Evolutionary conservation across 1,140 invertebrate genomes (phyloP), one percentile per base, ranked within the genome.

Genomic region (Mercenaria mercenaria): DNA sequence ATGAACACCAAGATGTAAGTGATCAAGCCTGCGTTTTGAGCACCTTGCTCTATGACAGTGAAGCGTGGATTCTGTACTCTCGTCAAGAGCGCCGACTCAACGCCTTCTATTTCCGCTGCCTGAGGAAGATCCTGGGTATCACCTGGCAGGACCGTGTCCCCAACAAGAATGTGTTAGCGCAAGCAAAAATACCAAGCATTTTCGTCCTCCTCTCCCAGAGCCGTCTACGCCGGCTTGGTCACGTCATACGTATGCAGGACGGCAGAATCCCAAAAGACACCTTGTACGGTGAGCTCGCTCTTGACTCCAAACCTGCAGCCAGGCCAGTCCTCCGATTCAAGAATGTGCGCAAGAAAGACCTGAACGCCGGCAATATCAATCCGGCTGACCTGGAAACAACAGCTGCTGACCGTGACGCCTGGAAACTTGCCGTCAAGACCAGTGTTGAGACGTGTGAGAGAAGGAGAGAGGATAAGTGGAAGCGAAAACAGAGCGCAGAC

Each of bases 91-190:
- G 52, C 32, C 8, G 64, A 47, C 85, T 92, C 20, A 74, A 92
- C 13, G 39, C n/a, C 0, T 92, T 92, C 72, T 80, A 92, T 37
- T 39, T 83, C 39, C 52, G 67, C 18, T 87, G 87, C 43, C 76
- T 89, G 2, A 69, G 81, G 15, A 43, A 81, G 13, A 41, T 47
- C 18, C 56, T 89, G 23, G 8, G 50, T 23, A 39, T 90, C 67
- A 26, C 89, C 56, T 37, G n/a, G n/a, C n/a, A n/a, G n/a, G n/a
- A n/a, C n/a, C n/a, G n/a, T n/a, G n/a, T n/a, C n/a, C n/a, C n/a
- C n/a, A n/a, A n/a, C n/a, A n/a, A n/a, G n/a, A n/a, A n/a, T n/a
- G n/a, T n/a, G n/a, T n/a, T n/a, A n/a, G n/a, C n/a, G n/a, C n/a
- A n/a, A n/a, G n/a, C n/a, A n/a, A n/a, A n/a, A n/a, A n/a, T n/a